phyloP scores from a whole-genome alignment of 2,113 vertebrate species.

The Silurus asotus region DNA sequence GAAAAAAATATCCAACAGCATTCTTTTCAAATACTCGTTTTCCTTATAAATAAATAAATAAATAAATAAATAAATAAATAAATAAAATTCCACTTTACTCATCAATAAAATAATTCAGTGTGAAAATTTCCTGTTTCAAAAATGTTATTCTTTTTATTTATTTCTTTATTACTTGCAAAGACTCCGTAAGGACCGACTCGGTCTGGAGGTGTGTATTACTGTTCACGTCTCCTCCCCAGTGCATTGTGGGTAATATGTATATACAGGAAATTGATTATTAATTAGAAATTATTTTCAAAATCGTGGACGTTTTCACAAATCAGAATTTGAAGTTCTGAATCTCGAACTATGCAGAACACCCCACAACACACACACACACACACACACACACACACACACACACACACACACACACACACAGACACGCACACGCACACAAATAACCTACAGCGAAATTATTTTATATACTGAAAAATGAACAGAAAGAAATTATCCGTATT shows the following conservation, averaged over 20 bases:
- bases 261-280: too few relatives aligned
- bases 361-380: neutral
- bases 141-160: too few relatives aligned
- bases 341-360: neutral
- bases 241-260: neutral
- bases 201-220: neutral
- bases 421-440: neutral
- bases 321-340: neutral
- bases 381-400: neutral
- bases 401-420: neutral
- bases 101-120: too few relatives aligned
- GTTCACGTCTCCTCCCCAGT: neutral
- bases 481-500: neutral
- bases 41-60: too few relatives aligned
- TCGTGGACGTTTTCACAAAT: neutral
- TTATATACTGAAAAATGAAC: neutral
- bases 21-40: too few relatives aligned
- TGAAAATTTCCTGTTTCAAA: too few relatives aligned
- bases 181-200: too few relatives aligned
- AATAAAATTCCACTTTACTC: too few relatives aligned
- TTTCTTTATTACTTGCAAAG: too few relatives aligned
- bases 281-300: too few relatives aligned
- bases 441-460: neutral
- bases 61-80: too few relatives aligned
- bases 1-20: too few relatives aligned